phyloP scores from a whole-genome alignment of 2,113 vertebrate species.

The Rostratula benghalensis region DNA sequence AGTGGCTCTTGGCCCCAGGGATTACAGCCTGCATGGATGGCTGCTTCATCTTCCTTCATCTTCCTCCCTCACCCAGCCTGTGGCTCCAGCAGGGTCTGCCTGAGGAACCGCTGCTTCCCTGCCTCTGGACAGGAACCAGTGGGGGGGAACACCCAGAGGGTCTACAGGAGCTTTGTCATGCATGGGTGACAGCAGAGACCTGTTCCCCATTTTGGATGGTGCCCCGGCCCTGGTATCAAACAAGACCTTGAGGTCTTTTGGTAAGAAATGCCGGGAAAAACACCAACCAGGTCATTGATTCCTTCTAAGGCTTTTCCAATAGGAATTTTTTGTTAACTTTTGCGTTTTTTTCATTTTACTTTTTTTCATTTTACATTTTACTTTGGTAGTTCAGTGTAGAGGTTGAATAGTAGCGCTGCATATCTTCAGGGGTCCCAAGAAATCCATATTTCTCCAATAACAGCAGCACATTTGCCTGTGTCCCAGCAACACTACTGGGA shows the following conservation, averaged over 20 bases:
- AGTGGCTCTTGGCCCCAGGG: background rate
- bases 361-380: background rate
- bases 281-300: background rate
- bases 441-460: background rate
- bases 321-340: background rate
- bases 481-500: background rate
- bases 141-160: background rate
- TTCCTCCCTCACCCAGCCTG: background rate
- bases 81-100: background rate
- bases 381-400: background rate
- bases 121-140: no score
- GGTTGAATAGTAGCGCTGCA: background rate
- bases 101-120: background rate
- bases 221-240: background rate
- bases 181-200: rapidly evolving
- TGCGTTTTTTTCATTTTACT: background rate
- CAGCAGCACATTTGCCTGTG: background rate
- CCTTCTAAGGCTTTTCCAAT: background rate
- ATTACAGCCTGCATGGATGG: rapidly evolving
- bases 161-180: rapidly evolving
- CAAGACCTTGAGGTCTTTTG: background rate
- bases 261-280: background rate
- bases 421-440: background rate
- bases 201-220: rapidly evolving
- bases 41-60: background rate